Base-by-base conservation (phyloP, 2,888 invertebrate species). In the Xylota sylvarum region DNA sequence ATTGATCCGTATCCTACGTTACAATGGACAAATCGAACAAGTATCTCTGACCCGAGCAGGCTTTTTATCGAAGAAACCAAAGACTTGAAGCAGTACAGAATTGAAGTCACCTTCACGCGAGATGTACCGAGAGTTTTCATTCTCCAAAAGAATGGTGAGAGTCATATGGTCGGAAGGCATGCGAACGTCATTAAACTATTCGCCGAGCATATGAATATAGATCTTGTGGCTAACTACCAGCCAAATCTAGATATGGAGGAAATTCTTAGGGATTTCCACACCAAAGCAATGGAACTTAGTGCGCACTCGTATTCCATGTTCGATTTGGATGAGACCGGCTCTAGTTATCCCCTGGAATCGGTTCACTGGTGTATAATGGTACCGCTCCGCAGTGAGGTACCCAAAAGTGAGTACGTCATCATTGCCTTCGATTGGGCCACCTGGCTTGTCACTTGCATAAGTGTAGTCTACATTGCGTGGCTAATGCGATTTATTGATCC, bases 301-400 rank as follows among this genome's bases (percentile, higher is more conserved):
- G 52, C 80, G 1, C 85, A 85, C 40, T 55, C 72, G 17, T 85
- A 65, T 48, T 76, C 80, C 0, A 85, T 70, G 70, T 80, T 80
- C 7, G 80, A 85, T 17, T 60, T 85, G 52, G 67, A 65, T 9
- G 70, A 70, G 0, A 60, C 70, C 14, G 84, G 84, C 7, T 37
- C 43, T 3, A 91, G 90, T 58, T 91, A 91, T 84, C 92, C 91
- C 0, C 5, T 91, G 37, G 90, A 90, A 64, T 77, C 89, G 58
- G 87, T 89, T 67, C 89, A 87, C 14, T 90, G 89, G 72, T 91
- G 92, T 43, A 89, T 92, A 0, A 91, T 92, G 90, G 90, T 92
- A 2, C 92, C 92, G 0, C 84, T 92, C 0, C 89, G 90, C 0
- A 90, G 91, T 46, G 91, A 91, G 87, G 70, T 92, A 46, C 90